Evolutionary conservation across 2,113 vertebrate genomes (phyloP).

Genomic region (Brachypteracias leptosomus): DNA sequence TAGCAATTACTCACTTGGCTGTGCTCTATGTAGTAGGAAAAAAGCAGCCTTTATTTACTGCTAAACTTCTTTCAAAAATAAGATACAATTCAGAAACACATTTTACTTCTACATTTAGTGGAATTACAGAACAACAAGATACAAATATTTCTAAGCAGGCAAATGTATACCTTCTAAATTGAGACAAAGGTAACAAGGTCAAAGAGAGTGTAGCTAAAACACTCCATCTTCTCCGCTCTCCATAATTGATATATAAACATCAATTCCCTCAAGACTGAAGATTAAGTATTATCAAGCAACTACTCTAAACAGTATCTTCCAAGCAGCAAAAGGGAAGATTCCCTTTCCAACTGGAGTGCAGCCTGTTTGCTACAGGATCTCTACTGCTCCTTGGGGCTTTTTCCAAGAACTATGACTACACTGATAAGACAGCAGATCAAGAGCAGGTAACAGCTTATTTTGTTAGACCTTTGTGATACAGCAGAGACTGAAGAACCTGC

Average conservation of each 20-base stretch:
- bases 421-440: not conserved
- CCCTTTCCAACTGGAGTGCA: not conserved
- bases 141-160: not conserved
- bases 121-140: not conserved
- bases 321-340: not conserved
- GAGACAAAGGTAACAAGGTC: not conserved
- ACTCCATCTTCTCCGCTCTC: not conserved
- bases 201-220: not conserved
- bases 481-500: not conserved
- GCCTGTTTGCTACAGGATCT: not conserved
- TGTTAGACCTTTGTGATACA: not conserved
- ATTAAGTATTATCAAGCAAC: not conserved
- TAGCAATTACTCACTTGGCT: not conserved
- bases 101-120: not conserved
- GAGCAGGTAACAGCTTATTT: not conserved
- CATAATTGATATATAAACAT: not conserved
- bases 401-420: not conserved
- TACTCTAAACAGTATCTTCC: not conserved
- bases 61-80: not conserved
- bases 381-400: not conserved
- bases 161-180: not conserved
- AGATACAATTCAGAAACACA: not conserved
- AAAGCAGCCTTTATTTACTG: not conserved
- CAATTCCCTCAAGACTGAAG: not conserved
- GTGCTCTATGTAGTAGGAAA: not conserved